Conservation (phyloP, 2,888 invertebrate genomes). For the Sinodicranocentrus sp. region DNA sequence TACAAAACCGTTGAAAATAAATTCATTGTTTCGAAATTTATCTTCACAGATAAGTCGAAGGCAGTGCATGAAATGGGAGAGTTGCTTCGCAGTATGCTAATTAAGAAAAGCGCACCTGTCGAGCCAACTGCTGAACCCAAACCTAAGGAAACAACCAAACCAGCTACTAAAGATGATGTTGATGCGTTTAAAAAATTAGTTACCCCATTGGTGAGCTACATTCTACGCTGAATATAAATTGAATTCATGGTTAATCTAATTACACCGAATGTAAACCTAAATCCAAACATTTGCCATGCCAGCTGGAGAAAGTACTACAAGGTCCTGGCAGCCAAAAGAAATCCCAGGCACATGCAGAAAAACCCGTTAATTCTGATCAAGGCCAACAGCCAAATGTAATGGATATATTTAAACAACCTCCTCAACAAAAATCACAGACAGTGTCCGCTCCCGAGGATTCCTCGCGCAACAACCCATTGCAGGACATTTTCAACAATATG, state of each 20-base stretch:
- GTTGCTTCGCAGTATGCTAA: conserved; percentile 63
- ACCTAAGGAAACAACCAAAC: conserved; percentile 43
- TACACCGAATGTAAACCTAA: too few species aligned
- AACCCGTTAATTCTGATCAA: conserved; percentile 12
- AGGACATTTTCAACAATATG: conserved; percentile 62
- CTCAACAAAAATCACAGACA: conserved; percentile 23
- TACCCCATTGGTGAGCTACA: conserved; percentile 48
- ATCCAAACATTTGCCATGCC: too few species aligned
- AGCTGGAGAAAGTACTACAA: conserved; percentile 57
- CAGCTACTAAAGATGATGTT: conserved; percentile 64
- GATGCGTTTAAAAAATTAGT: conserved; percentile 73
- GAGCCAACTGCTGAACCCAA: conserved; percentile 26
- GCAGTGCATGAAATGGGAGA: conserved; percentile 67
- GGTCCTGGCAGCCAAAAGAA: conserved; percentile 45
- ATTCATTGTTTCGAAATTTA: too few species aligned
- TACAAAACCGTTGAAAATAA: too few species aligned
- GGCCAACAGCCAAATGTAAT: conserved; percentile 48
- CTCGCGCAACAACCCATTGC: conserved; percentile 47
- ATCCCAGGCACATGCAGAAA: conserved; percentile 4
- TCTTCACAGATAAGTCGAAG: conserved; percentile 56
- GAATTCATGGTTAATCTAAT: neutral
- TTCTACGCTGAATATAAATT: neutral
- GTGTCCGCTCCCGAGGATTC: conserved; percentile 15
- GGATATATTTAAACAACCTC: conserved; percentile 55
- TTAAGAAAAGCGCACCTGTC: conserved; percentile 39